Conservation (phyloP, 1,140 invertebrate genomes). For the Lepidurus couesii region DNA sequence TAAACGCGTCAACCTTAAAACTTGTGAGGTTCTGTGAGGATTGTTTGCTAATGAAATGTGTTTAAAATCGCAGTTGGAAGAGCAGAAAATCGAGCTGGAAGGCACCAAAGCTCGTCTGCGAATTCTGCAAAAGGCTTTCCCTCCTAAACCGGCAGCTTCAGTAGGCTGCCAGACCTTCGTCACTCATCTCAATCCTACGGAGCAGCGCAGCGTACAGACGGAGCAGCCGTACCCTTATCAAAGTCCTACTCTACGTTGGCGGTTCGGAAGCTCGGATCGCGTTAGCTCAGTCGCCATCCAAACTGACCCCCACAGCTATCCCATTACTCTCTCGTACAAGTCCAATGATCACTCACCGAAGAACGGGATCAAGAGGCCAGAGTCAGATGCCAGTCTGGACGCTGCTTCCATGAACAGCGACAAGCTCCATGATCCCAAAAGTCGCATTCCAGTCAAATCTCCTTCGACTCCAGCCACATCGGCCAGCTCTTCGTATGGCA, state of each 20-base stretch:
- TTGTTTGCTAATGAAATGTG: conserved; percentile 16
- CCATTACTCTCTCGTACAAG: background rate
- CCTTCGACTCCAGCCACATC: background rate
- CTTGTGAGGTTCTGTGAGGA: background rate
- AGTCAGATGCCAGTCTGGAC: background rate
- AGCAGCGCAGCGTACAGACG: conserved; percentile 9
- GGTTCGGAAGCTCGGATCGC: conserved; percentile 14
- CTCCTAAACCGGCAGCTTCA: conserved; percentile 10
- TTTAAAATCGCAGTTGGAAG: conserved; percentile 58
- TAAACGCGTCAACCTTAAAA: conserved; percentile 42
- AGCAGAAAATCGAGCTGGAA: conserved; percentile 72
- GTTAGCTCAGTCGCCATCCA: background rate
- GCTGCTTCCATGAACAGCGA: background rate
- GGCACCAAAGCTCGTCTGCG: conserved; percentile 67
- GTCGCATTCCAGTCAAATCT: conserved; percentile 18
- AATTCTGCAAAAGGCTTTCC: conserved; percentile 53
- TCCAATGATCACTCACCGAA: background rate
- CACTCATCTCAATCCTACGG: background rate
- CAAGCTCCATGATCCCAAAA: background rate
- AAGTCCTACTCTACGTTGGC: background rate
- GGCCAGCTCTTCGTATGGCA: background rate
- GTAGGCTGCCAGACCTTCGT: conserved; percentile 4
- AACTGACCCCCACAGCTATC: background rate
- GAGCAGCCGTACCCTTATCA: conserved; percentile 3
- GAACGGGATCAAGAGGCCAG: background rate